A percentile compares a stretch with the other conserved stretches of the same genome.
phyloP scores from a whole-genome alignment of 2,797 vertebrate genomes.

The Hyperoplus immaculatus region DNA sequence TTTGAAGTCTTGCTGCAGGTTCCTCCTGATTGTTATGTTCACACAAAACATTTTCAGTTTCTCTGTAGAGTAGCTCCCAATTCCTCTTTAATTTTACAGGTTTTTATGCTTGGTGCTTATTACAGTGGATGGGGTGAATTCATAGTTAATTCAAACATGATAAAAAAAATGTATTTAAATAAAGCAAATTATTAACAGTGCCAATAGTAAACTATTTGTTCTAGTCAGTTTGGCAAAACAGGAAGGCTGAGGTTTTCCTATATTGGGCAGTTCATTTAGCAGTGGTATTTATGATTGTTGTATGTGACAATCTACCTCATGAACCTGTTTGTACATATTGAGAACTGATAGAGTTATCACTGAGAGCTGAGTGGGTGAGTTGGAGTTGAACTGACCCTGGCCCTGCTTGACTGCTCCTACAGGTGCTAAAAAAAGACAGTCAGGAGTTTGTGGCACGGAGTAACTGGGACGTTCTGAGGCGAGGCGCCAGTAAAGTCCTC shows the following conservation, averaged over 20 bases:
- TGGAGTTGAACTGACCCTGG: constrained; percentile 71
- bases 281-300: background rate
- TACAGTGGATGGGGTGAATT: constrained; percentile 4
- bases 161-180: background rate
- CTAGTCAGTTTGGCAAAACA: background rate
- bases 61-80: too few relatives aligned
- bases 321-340: constrained; percentile 10
- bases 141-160: constrained; percentile 15
- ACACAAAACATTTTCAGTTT: background rate
- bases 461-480: constrained; percentile 99
- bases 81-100: constrained; percentile 5
- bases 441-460: constrained; percentile 94
- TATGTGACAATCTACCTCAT: constrained; percentile 1
- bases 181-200: background rate
- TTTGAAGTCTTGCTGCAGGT: background rate
- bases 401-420: constrained; percentile 80
- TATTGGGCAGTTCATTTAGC: background rate
- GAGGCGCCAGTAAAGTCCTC: constrained; percentile 96
- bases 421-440: constrained; percentile 96
- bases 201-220: background rate
- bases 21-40: background rate
- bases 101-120: constrained; percentile 13
- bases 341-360: constrained; percentile 7
- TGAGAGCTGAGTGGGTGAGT: constrained; percentile 24
- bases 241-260: background rate